Conservation (phyloP, 2,797 vertebrate species). For the Balearica regulorum region DNA sequence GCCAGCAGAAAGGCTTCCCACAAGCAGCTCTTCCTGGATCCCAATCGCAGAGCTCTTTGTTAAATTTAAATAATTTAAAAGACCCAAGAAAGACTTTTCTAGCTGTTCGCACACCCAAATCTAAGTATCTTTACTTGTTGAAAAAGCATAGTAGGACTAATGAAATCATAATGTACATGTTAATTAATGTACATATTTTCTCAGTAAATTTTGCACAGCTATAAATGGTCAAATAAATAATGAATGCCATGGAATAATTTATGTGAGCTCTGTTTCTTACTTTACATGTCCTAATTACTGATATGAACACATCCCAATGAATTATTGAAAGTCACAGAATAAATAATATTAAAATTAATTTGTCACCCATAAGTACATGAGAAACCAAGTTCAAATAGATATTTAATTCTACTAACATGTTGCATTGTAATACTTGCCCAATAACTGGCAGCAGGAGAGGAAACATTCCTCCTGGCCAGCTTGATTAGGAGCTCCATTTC, state of each 20-base stretch:
- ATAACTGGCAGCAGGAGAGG: neutral
- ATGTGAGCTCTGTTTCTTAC: conserved; percentile 21
- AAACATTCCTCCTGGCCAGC: neutral
- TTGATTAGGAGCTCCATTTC: neutral
- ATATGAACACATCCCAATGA: neutral
- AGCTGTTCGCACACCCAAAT: neutral
- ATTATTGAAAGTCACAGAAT: conserved; percentile 54
- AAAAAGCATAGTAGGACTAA: neutral
- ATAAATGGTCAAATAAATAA: conserved; percentile 63
- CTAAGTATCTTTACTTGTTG: neutral
- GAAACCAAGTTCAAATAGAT: conserved; percentile 36
- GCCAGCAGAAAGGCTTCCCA: neutral
- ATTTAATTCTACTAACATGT: neutral
- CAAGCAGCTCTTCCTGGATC: neutral
- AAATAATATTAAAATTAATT: conserved; percentile 62
- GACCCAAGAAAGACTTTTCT: neutral
- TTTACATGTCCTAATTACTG: conserved; percentile 53
- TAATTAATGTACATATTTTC: conserved; percentile 47
- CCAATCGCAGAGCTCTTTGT: neutral
- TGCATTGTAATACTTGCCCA: neutral
- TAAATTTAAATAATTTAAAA: neutral
- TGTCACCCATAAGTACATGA: neutral
- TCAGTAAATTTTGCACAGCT: conserved; percentile 40
- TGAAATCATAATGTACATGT: conserved; percentile 9
- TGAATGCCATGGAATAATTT: conserved; percentile 47